A percentile compares a stretch with the other conserved stretches of the same genome.
Conservation (phyloP, 2,888 invertebrate genomes). For the Drosophila ochracea region DNA sequence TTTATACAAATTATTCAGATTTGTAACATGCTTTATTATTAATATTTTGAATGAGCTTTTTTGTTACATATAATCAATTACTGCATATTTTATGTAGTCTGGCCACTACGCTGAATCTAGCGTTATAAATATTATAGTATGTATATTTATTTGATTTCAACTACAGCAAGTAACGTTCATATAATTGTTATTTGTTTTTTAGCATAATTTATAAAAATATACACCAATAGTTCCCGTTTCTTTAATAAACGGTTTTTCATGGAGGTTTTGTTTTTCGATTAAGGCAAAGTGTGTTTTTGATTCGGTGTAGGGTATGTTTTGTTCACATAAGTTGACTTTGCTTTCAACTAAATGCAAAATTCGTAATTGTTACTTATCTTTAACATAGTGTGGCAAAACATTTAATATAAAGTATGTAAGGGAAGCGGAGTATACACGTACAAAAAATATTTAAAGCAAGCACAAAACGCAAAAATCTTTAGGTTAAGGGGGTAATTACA, state of each 20-base stretch:
- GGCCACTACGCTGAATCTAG: constrained; percentile 54
- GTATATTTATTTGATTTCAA: constrained; percentile 34
- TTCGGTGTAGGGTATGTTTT: constrained; percentile 3
- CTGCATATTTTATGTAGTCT: constrained; percentile 38
- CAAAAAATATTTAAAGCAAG: constrained; percentile 8
- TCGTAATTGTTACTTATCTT: constrained; percentile 8
- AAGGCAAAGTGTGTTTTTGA: constrained; percentile 49
- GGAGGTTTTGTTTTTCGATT: constrained; percentile 29
- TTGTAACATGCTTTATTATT: constrained; percentile 33
- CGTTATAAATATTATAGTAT: background rate
- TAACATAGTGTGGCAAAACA: constrained; percentile 23
- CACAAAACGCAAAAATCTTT: constrained; percentile 15
- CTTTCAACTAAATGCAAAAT: constrained; percentile 40
- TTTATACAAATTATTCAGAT: constrained; percentile 12
- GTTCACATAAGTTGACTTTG: constrained; percentile 4
- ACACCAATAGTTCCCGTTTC: constrained; percentile 35
- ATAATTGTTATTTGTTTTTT: constrained; percentile 28
- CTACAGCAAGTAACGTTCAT: constrained; percentile 59
- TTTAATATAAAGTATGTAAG: constrained; percentile 4
- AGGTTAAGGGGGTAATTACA: background rate
- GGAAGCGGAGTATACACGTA: constrained; percentile 1
- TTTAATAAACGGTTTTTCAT: constrained; percentile 23
- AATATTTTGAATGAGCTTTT: constrained; percentile 34
- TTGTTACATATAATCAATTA: constrained; percentile 34
- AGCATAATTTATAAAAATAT: constrained; percentile 67